These are phyloP conservation scores for Halcyon chelicuti DNA, from an alignment of 2,797 vertebrate genomes.

Conservation along the genomic window DNA sequence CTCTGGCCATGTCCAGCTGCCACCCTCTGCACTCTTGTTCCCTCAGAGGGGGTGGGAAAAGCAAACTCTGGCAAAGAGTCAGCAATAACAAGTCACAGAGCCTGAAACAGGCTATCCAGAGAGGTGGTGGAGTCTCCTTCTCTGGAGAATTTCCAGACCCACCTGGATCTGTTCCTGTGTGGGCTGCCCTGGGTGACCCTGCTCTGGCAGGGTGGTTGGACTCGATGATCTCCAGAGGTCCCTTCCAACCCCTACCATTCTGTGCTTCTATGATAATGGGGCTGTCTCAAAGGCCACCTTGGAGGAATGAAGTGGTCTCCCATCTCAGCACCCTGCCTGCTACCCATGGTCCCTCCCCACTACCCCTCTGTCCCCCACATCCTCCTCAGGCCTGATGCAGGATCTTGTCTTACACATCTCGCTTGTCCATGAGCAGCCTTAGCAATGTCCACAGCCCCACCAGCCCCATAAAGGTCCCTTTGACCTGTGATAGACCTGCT, in stretches of 20 bases:
- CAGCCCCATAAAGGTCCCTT: background rate
- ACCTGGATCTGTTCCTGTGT: no score
- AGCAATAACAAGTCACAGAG: background rate
- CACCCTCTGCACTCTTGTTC: rapidly evolving
- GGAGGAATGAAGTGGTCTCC: rapidly evolving
- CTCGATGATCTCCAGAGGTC: no score
- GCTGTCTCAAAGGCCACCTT: background rate
- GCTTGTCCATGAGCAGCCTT: background rate
- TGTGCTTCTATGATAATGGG: background rate
- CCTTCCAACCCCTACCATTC: no score
- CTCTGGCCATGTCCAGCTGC: background rate
- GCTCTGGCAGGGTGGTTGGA: no score
- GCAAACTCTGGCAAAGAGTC: background rate
- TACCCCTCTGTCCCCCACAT: background rate
- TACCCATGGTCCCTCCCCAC: background rate
- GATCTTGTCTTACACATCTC: background rate
- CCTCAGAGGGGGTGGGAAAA: background rate
- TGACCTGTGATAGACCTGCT: background rate
- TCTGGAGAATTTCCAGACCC: no score
- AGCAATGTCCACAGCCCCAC: rapidly evolving
- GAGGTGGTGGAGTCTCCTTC: no score
- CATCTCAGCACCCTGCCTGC: rapidly evolving
- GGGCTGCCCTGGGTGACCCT: no score
- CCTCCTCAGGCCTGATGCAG: background rate
- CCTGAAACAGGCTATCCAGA: no score